These are phyloP conservation scores for Heterotilapia buettikoferi DNA, from an alignment of 2,113 vertebrate species.

Conservation along the genomic window DNA sequence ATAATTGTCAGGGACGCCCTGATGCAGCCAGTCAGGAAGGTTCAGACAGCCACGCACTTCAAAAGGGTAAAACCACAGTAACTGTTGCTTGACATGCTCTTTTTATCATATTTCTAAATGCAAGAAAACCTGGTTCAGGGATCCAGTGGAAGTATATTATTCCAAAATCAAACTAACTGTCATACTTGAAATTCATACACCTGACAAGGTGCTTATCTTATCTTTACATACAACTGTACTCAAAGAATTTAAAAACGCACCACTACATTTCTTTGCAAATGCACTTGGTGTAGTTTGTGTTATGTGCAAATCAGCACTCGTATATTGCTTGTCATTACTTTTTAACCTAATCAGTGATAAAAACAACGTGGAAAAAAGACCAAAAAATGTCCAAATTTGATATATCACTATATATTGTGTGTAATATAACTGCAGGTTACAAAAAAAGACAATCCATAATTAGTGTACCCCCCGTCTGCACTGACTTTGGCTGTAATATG, in stretches of 20 bases:
- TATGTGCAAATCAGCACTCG: background rate
- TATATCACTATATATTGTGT: background rate
- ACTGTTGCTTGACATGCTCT: background rate
- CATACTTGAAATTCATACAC: background rate
- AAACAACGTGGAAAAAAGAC: fast-evolving
- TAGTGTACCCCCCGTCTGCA: fast-evolving
- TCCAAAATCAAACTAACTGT: background rate
- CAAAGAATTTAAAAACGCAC: background rate
- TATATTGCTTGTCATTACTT: background rate
- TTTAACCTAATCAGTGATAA: background rate
- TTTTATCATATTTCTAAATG: background rate
- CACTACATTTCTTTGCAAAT: background rate
- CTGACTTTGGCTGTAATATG: background rate
- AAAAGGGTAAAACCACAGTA: constrained; percentile 75
- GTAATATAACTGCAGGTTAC: background rate
- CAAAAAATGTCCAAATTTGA: fast-evolving
- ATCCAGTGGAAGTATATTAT: background rate
- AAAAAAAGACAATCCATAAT: background rate
- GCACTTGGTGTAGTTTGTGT: background rate
- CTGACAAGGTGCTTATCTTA: background rate
- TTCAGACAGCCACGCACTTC: constrained; percentile 89
- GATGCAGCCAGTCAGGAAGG: constrained; percentile 92
- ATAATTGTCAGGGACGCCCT: constrained; percentile 87
- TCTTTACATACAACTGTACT: background rate
- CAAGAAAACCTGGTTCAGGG: background rate